A percentile compares a stretch with the other conserved stretches of the same genome.
These are phyloP conservation scores for Strigamia maritima DNA, from an alignment of 2,888 invertebrate genomes.

Conservation along the genomic window DNA sequence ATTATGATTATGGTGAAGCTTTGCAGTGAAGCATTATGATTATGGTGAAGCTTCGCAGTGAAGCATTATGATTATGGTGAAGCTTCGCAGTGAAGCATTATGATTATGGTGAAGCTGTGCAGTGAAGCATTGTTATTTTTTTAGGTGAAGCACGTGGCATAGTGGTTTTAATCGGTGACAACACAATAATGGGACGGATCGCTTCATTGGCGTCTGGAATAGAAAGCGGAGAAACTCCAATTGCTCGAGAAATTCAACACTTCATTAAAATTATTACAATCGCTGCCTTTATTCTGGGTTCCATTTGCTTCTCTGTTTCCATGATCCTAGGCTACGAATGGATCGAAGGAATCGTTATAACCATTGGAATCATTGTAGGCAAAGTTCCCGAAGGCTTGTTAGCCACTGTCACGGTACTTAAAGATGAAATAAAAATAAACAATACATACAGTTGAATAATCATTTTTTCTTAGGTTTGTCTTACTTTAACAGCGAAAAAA, in stretches of 20 bases:
- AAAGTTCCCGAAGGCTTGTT: slow-evolving; percentile 46
- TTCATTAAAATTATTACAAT: slow-evolving; percentile 56
- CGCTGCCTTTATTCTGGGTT: slow-evolving; percentile 44
- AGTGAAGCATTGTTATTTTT: too few species aligned
- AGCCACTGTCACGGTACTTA: slow-evolving; percentile 41
- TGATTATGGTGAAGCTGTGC: too few species aligned
- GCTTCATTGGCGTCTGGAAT: slow-evolving; percentile 48
- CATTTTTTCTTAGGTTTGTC: slow-evolving; percentile 56
- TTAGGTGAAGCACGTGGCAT: slow-evolving; percentile 45
- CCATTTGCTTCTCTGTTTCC: slow-evolving; percentile 43
- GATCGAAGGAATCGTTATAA: slow-evolving; percentile 44
- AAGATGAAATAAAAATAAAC: too few species aligned
- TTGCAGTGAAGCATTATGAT: too few species aligned
- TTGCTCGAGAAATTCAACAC: slow-evolving; percentile 57
- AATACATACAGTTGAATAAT: too few species aligned
- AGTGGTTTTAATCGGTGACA: slow-evolving; percentile 50
- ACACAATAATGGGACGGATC: slow-evolving; percentile 48
- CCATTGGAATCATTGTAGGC: slow-evolving; percentile 46
- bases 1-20: too few species aligned
- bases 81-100: too few species aligned
- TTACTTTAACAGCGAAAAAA: slow-evolving; percentile 57
- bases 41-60: too few species aligned
- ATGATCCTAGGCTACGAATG: slow-evolving; percentile 45
- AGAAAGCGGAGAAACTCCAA: slow-evolving; percentile 55
- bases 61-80: too few species aligned